phyloP scores from a whole-genome alignment of 2,888 invertebrate species.

The Scotopteryx bipunctaria region DNA sequence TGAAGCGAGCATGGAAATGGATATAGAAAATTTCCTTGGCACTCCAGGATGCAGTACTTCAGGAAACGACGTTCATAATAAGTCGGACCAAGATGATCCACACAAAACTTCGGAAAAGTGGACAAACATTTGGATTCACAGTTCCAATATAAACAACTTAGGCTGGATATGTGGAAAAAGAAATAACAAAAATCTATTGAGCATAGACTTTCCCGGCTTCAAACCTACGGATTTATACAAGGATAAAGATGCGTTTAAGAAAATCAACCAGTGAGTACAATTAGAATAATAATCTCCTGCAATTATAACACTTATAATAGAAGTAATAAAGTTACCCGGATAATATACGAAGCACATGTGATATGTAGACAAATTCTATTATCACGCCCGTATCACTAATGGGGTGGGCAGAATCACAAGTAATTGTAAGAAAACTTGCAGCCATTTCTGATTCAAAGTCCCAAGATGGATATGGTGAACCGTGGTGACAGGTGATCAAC shows the following conservation, averaged over 20 bases:
- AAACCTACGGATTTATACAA: slow-evolving; percentile 59
- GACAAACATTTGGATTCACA: slow-evolving; percentile 59
- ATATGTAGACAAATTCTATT: no score
- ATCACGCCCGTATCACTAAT: no score
- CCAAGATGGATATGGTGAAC: no score
- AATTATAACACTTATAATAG: no score
- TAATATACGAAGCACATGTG: no score
- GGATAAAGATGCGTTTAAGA: slow-evolving; percentile 55
- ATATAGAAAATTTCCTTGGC: slow-evolving; percentile 57
- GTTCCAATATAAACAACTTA: slow-evolving; percentile 54
- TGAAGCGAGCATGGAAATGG: slow-evolving; percentile 37
- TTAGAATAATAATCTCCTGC: no score
- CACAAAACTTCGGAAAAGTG: slow-evolving; percentile 21
- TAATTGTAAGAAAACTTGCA: no score
- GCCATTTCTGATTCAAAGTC: no score
- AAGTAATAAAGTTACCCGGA: no score
- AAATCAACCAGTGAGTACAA: slow-evolving; percentile 73
- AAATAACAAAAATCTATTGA: slow-evolving; percentile 48
- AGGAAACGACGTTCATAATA: slow-evolving; percentile 43
- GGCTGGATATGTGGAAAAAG: slow-evolving; percentile 61
- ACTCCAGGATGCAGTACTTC: slow-evolving; percentile 39
- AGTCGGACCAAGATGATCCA: slow-evolving; percentile 47
- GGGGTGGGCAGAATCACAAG: no score
- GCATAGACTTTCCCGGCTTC: slow-evolving; percentile 69
- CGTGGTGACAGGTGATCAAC: no score